A percentile compares a stretch with the other conserved stretches of the same genome.
Evolutionary conservation across 2,113 vertebrate species (phyloP).

Genomic region (Coregonus clupeaformis): DNA sequence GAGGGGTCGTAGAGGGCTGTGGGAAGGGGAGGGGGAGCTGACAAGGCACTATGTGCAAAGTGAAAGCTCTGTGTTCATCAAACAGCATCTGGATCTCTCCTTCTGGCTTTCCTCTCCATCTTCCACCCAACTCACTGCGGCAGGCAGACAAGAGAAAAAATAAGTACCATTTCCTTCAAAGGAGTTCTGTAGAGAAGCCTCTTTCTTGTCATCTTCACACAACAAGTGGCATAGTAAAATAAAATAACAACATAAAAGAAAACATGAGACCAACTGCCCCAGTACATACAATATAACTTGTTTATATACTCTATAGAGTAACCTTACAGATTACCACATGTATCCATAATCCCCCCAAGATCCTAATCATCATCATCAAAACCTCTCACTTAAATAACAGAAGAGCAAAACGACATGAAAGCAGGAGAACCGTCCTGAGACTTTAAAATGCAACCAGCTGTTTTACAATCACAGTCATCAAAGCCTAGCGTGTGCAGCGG

Average conservation of each 20-base stretch:
- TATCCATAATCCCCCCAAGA: conserved; percentile 12
- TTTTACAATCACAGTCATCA: conserved; percentile 32
- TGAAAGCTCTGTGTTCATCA: conserved; percentile 28
- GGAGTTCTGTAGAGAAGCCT: conserved; percentile 34
- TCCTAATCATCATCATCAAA: conserved; percentile 6
- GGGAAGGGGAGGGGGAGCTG: neutral
- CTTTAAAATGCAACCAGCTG: conserved; percentile 35
- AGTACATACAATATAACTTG: conserved; percentile 74
- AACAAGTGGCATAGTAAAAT: conserved; percentile 53
- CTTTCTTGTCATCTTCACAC: conserved; percentile 49
- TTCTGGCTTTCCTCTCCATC: neutral
- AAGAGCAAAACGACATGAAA: conserved; percentile 45
- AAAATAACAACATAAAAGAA: conserved; percentile 53
- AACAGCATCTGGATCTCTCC: conserved; percentile 16
- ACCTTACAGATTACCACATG: conserved; percentile 68
- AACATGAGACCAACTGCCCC: conserved; percentile 58
- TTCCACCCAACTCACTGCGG: conserved; percentile 1
- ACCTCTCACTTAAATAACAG: conserved; percentile 44
- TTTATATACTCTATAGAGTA: conserved; percentile 76
- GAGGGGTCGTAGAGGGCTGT: conserved; percentile 14
- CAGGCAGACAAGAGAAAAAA: conserved; percentile 44
- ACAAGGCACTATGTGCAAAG: conserved; percentile 20
- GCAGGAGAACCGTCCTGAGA: conserved; percentile 42
- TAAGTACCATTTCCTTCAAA: conserved; percentile 55
- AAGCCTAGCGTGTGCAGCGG: conserved; percentile 10